Evolutionary conservation across 1,140 invertebrate genomes (phyloP), one percentile per base, ranked within the genome.

Genomic region (Drosophila azteca): DNA sequence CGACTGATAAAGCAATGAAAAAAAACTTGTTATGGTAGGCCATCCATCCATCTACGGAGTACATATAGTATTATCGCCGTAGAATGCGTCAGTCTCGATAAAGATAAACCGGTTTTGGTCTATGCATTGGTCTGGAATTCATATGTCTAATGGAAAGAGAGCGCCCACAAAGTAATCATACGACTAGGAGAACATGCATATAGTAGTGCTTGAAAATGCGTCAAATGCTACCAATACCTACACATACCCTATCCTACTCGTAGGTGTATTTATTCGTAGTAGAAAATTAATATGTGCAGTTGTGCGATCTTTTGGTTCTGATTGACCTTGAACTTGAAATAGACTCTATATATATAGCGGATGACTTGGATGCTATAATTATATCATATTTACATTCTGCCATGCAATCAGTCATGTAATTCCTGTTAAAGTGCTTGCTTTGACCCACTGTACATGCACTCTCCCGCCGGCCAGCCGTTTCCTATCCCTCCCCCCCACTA

Each of bases 261-360:
- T 35, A 29, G 6, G 7, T 29, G 6, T n/a, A n/a, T 24, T 26
- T 24, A 48, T 2, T 20, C 17, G 17, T 20, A 20, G 17, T 29
- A 51, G 31, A 3, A 11, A 11, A 13, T 5, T 39, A 39, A 39
- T 39, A 35, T 26, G 2, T 8, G n/a, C 41, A 2, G 41, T 43
- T 26, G 45, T 24, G 7, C 43, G n/a, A 45, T 39, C 68, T 73
- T 75, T 65, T 43, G 67, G 41, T 61, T 48, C 55, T 17, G 13
- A 6, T 6, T 46, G 55, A 70, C 82, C 82, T 78, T 85, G 78
- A 87, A 78, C 82, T 45, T 85, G 69, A 81, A 35, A 48, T 60
- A 49, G 29, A 39, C 39, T 20, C 17, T 20, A 68, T 5, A 31
- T 20, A 22, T 65, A 41, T 13, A 48, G 31, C 24, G 45, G 17